These are phyloP conservation scores for Ceratosolen solmsi DNA, from an alignment of 1,140 invertebrate genomes.

Conservation along the genomic window DNA sequence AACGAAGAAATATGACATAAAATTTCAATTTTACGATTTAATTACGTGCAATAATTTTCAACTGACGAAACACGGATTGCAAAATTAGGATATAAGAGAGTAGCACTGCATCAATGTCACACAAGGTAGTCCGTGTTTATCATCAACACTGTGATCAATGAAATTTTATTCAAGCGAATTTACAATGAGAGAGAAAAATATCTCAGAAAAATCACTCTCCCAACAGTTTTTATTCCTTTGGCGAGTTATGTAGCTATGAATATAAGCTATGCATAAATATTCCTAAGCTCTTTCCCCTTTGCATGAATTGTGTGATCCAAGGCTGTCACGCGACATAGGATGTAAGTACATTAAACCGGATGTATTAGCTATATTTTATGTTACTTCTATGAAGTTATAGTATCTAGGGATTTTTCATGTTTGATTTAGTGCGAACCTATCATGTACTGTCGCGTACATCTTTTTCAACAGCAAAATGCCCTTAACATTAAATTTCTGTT, in stretches of 20 bases:
- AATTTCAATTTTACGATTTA: too few relatives aligned
- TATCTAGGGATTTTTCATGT: not conserved
- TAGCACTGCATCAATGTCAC: too few relatives aligned
- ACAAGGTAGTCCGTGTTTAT: too few relatives aligned
- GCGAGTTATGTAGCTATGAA: not conserved
- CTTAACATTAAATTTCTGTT: not conserved
- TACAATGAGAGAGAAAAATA: too few relatives aligned
- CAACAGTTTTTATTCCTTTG: not conserved
- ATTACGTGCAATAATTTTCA: too few relatives aligned
- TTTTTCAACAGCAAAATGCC: not conserved
- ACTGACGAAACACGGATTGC: too few relatives aligned
- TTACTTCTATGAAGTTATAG: not conserved
- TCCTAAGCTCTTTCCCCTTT: not conserved
- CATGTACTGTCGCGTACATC: not conserved
- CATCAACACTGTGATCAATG: too few relatives aligned
- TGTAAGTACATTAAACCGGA: not conserved
- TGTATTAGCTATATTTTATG: not conserved
- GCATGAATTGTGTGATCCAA: not conserved
- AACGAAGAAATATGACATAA: too few relatives aligned
- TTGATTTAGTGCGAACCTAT: not conserved
- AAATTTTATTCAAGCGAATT: too few relatives aligned
- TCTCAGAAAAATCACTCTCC: too few relatives aligned
- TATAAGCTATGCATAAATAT: not conserved
- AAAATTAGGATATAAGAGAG: too few relatives aligned
- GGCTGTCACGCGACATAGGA: conserved; percentile 16